These are phyloP conservation scores for Deilephila porcellus DNA, from an alignment of 2,888 invertebrate genomes.

Conservation along the genomic window DNA sequence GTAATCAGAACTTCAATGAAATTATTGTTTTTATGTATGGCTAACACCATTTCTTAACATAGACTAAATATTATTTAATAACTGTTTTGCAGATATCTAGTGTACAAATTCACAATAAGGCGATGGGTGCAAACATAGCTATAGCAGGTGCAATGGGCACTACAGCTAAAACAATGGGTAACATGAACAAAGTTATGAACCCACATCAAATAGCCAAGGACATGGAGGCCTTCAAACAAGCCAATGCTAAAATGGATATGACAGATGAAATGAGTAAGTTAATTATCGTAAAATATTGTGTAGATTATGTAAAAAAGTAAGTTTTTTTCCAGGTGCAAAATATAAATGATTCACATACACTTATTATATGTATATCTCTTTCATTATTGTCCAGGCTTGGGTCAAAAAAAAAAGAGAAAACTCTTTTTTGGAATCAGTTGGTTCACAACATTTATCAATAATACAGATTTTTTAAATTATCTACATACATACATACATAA, in stretches of 20 bases:
- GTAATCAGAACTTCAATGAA: too few species aligned
- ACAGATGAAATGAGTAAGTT: slow-evolving; percentile 96
- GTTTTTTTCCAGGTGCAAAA: too few species aligned
- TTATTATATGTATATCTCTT: too few species aligned
- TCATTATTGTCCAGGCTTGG: too few species aligned
- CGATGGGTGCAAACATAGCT: slow-evolving; percentile 95
- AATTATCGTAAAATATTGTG: not conserved
- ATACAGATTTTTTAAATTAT: too few species aligned
- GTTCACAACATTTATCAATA: too few species aligned
- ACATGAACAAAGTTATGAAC: slow-evolving; percentile 94
- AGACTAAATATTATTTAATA: not conserved
- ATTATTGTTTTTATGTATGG: too few species aligned
- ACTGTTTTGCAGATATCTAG: slow-evolving; percentile 81
- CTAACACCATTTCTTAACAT: too few species aligned
- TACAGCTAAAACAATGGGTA: slow-evolving; percentile 94
- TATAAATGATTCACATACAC: not conserved
- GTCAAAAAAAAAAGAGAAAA: too few species aligned
- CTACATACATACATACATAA: too few species aligned
- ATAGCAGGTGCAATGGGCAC: slow-evolving; percentile 95
- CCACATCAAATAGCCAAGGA: slow-evolving; percentile 93
- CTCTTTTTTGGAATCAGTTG: too few species aligned
- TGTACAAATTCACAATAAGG: slow-evolving; percentile 93
- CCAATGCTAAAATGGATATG: slow-evolving; percentile 96
- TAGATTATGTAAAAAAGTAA: not conserved
- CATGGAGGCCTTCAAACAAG: slow-evolving; percentile 93